Percentiles rank a stretch among this genome's conserved stretches.
phyloP scores from a whole-genome alignment of 2,797 vertebrate species.

The Lepilemur ruficaudatus region DNA sequence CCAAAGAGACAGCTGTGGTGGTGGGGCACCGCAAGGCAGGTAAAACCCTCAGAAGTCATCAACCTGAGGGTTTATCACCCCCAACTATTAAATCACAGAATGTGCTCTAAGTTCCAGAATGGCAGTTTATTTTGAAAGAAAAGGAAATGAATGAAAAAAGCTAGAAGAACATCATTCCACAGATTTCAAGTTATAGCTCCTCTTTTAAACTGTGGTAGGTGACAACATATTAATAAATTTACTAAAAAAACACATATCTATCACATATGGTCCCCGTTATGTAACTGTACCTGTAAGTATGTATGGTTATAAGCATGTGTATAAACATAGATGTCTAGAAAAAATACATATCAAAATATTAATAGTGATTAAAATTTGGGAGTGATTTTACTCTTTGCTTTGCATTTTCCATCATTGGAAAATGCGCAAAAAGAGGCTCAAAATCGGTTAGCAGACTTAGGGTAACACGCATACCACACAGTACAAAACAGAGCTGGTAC shows the following conservation, averaged over 20 bases:
- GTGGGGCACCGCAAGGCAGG: neutral
- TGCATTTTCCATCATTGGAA: neutral
- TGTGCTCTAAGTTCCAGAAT: neutral
- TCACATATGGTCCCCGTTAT: neutral
- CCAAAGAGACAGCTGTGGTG: neutral
- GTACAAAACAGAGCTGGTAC: neutral
- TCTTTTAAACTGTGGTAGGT: neutral
- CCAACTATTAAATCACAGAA: neutral
- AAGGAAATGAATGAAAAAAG: slow-evolving; percentile 6
- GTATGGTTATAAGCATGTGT: too few relatives aligned
- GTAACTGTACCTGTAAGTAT: neutral
- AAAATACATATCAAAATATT: neutral
- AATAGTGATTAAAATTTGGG: neutral
- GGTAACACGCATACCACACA: neutral
- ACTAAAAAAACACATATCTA: neutral
- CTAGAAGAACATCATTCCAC: neutral
- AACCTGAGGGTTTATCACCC: neutral
- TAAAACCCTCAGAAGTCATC: neutral
- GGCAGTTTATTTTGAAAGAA: neutral
- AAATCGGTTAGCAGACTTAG: neutral
- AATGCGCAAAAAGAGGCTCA: neutral
- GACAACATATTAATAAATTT: neutral
- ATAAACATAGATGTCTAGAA: neutral
- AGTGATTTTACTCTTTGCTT: neutral
- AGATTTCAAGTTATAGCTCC: neutral